Percentiles rank a stretch among this genome's conserved stretches.
Conservation (phyloP, 2,888 invertebrate genomes). For the Lasioglossum pauxillum region DNA sequence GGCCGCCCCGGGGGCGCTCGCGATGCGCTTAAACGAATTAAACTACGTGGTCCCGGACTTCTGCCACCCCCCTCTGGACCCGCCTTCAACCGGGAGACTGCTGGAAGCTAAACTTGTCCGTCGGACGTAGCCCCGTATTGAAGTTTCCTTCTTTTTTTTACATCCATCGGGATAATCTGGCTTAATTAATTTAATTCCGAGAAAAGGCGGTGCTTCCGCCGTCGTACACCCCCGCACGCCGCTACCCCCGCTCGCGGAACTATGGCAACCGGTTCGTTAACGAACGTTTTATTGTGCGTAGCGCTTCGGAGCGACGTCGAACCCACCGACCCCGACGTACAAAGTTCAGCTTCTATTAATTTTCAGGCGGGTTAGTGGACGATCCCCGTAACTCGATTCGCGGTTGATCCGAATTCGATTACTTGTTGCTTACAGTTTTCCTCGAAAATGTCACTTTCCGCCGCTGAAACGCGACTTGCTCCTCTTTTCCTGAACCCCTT, state of each 20-base stretch:
- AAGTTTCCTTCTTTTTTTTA: constrained; percentile 65
- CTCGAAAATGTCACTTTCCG: neutral
- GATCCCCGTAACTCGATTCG: constrained; percentile 12
- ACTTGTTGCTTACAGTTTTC: constrained; percentile 2
- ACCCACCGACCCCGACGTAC: constrained; percentile 16
- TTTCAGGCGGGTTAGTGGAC: constrained; percentile 12
- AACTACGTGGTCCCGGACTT: constrained; percentile 54
- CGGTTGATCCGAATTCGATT: constrained; percentile 12
- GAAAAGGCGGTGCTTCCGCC: constrained; percentile 8
- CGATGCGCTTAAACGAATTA: constrained; percentile 70
- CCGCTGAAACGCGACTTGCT: neutral
- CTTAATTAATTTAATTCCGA: constrained; percentile 77
- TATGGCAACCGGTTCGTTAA: constrained; percentile 53
- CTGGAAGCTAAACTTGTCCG: constrained; percentile 54
- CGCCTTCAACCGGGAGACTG: neutral
- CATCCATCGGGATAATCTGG: constrained; percentile 73
- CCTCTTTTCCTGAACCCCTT: neutral
- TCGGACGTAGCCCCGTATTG: constrained; percentile 62
- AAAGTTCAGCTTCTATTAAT: constrained; percentile 7
- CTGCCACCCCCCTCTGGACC: neutral
- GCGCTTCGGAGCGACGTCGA: constrained; percentile 13
- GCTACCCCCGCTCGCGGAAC: constrained; percentile 20
- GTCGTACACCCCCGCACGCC: neutral
- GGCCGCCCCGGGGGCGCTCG: constrained; percentile 49
- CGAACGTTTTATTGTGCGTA: constrained; percentile 48